Percentiles rank a stretch among this genome's conserved stretches.
Conservation (phyloP, 2,888 invertebrate species). For the Euproctis similis region DNA sequence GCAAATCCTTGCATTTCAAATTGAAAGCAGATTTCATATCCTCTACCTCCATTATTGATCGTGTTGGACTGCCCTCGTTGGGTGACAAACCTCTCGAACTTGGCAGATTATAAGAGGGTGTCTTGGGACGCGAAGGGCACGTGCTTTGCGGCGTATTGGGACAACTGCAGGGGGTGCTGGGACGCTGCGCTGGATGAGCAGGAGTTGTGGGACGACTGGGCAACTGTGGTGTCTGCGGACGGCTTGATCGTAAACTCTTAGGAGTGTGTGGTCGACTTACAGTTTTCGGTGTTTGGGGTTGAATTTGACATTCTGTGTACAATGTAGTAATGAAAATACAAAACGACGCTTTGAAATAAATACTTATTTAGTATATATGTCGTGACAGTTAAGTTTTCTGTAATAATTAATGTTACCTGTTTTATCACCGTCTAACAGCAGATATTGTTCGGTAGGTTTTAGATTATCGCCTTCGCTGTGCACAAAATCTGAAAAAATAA, state of each 20-base stretch:
- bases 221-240: constrained; percentile 42
- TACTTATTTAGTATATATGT: too few species aligned
- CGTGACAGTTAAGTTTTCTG: too few species aligned
- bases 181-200: constrained; percentile 22
- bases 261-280: constrained; percentile 50
- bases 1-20: constrained; percentile 47
- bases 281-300: constrained; percentile 26
- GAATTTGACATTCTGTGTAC: constrained; percentile 25
- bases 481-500: constrained; percentile 2
- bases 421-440: background rate
- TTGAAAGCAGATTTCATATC: constrained; percentile 38
- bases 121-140: constrained; percentile 5
- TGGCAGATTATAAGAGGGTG: constrained; percentile 18
- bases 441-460: constrained; percentile 1
- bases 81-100: constrained; percentile 14
- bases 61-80: constrained; percentile 9
- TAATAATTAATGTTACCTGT: too few species aligned
- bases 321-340: too few species aligned
- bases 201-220: constrained; percentile 45
- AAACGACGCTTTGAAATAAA: too few species aligned
- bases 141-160: constrained; percentile 40
- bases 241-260: constrained; percentile 34
- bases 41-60: constrained; percentile 28
- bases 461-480: constrained; percentile 1
- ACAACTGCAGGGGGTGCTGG: constrained; percentile 33